These are phyloP conservation scores for Tetrao urogallus DNA, from an alignment of 2,113 vertebrate species.

Conservation along the genomic window DNA sequence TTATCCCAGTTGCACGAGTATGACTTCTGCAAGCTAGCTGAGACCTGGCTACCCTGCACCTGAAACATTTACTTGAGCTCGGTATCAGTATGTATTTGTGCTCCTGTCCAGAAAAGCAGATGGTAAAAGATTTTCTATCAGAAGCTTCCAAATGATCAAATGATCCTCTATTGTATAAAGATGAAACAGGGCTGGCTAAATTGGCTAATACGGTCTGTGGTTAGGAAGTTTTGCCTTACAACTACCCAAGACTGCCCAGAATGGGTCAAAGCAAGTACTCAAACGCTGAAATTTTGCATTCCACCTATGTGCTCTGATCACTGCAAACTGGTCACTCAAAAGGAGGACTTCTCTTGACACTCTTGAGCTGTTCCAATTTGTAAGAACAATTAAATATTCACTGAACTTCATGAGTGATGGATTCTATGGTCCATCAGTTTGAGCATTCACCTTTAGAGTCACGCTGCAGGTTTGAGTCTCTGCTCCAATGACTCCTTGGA, in stretches of 20 bases:
- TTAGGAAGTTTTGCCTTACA: background rate
- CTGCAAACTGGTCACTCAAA: background rate
- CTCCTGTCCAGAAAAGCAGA: background rate
- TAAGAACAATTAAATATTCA: slow-evolving; percentile 29
- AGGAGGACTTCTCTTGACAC: background rate
- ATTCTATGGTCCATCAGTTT: background rate
- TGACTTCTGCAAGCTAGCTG: background rate
- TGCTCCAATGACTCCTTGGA: background rate
- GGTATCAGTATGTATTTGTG: background rate
- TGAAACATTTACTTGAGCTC: background rate
- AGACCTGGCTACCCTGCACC: background rate
- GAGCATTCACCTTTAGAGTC: background rate
- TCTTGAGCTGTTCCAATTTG: slow-evolving; percentile 28
- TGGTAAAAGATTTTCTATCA: background rate
- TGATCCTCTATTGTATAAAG: background rate
- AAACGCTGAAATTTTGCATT: background rate
- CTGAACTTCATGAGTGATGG: slow-evolving; percentile 14
- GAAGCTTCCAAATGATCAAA: background rate
- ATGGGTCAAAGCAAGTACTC: background rate
- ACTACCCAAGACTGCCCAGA: background rate
- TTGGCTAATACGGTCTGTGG: background rate
- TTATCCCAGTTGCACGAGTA: background rate
- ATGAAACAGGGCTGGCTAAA: background rate
- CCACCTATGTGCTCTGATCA: background rate
- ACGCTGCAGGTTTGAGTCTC: background rate